These are phyloP conservation scores for Macrophya alboannulata DNA, from an alignment of 2,888 invertebrate species.

Conservation along the genomic window DNA sequence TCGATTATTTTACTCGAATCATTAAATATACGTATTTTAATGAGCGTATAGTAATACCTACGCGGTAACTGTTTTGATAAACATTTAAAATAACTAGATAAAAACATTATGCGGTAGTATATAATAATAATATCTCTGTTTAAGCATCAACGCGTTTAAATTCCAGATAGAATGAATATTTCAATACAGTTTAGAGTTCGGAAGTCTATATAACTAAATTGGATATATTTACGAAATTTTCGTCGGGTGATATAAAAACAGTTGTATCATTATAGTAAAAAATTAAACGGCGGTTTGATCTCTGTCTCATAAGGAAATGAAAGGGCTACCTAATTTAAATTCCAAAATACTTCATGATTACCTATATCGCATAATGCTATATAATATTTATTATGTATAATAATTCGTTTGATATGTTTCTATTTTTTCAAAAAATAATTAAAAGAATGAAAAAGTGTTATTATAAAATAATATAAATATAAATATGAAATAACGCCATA, in stretches of 20 bases:
- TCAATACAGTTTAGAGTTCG: neutral
- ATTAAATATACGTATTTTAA: neutral
- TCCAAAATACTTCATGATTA: neutral
- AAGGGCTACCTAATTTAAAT: neutral
- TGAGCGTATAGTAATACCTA: neutral
- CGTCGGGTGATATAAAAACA: neutral
- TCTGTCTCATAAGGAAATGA: neutral
- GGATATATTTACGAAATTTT: neutral
- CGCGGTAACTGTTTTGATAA: neutral
- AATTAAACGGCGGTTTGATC: neutral
- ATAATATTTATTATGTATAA: neutral
- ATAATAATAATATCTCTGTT: too few species aligned
- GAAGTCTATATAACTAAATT: neutral
- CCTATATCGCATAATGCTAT: neutral
- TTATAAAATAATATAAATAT: neutral
- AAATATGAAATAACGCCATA: constrained; percentile 28
- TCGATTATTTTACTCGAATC: neutral
- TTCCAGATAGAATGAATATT: neutral
- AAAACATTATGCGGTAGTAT: too few species aligned
- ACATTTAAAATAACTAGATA: neutral
- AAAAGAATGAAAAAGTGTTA: neutral
- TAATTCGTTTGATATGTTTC: constrained; percentile 14
- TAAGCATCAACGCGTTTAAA: neutral
- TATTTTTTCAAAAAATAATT: constrained; percentile 20
- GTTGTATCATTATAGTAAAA: neutral